Evolutionary conservation across 2,113 vertebrate species (phyloP).

Genomic region (Cyprinodon brontotheroides): DNA sequence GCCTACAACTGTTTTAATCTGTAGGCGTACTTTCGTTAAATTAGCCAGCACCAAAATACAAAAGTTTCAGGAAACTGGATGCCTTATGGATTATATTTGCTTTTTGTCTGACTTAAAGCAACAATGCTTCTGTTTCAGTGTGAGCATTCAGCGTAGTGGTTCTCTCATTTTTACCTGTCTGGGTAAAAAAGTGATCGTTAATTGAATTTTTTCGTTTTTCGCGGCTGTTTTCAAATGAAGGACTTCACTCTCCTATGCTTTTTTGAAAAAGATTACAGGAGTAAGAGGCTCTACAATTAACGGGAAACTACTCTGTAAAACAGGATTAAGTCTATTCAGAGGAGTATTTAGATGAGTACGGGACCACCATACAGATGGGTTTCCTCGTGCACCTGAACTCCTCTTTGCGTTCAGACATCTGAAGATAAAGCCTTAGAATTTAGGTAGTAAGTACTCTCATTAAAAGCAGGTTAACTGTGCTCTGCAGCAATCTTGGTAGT

Average conservation of each 20-base stretch:
- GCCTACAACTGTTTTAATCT: background rate
- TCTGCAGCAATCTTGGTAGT: background rate
- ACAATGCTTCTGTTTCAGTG: background rate
- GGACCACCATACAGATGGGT: constrained; percentile 6
- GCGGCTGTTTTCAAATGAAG: constrained; percentile 22
- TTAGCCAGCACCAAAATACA: background rate
- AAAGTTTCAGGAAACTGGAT: background rate
- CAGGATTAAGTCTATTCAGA: constrained; percentile 38
- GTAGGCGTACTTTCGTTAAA: background rate
- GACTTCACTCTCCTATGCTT: constrained; percentile 26
- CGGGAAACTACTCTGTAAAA: constrained; percentile 46
- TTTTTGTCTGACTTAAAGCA: constrained; percentile 1
- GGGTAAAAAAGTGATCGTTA: background rate
- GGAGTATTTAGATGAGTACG: constrained; percentile 6
- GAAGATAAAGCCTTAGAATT: constrained; percentile 1
- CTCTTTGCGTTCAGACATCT: background rate
- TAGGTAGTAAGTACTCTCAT: background rate
- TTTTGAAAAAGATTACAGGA: constrained; percentile 45
- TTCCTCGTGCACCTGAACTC: background rate
- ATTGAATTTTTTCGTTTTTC: background rate
- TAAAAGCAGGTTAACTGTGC: background rate
- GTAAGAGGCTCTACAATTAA: constrained; percentile 49
- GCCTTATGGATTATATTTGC: background rate
- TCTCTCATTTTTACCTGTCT: background rate
- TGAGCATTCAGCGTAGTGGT: background rate